Evolutionary conservation across 2,113 vertebrate species (phyloP), one percentile per base, ranked within the genome.

Genomic region (Heterochromis multidens): DNA sequence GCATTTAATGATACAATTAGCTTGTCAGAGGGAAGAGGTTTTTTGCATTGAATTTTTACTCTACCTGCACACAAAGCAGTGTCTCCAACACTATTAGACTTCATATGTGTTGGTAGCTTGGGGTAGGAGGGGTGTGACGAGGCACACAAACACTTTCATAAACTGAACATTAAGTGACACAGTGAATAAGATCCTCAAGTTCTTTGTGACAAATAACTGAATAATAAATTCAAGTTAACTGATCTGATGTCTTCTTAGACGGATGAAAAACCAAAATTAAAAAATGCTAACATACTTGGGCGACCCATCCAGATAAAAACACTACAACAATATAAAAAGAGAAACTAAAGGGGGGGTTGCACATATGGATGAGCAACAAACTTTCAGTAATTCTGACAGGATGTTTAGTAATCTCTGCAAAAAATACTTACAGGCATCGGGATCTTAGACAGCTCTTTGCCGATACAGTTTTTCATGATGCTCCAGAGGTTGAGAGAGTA

Each of bases 401-500:
- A 74, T 11, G 25, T 31, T 74, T 14, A 31, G 27, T 52, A 21
- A 52, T 49, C 16, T 7, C 2, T 49, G 8, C 65, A 70, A 27
- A 13, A 67, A 27, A 70, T 8, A 92, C 95, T 96, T 95, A 99
- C 98, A 23, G 98, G 98, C 98, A 99, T 98, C 2, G 98, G 98
- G 80, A 99, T 99, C 94, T 98, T 98, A 19, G 98, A 98, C 9
- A 99, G 96, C 83, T 99, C 98, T 87, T 98, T 99, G 79, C 98
- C 98, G 0, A 99, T 99, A 93, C 98, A 99, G 93, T 99, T 99
- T 93, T 99, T 99, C 98, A 99, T 99, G 94, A 99, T 98, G 90
- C 98, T 98, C 98, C 98, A 99, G 7, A 99, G 93, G 52, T 99
- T 98, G 89, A 98, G 97, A 72, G 97, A 98, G 65, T 99, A 98